Evolutionary conservation across 2,113 vertebrate species (phyloP), one percentile per base, ranked within the genome.

Genomic region (Dromas ardeola): DNA sequence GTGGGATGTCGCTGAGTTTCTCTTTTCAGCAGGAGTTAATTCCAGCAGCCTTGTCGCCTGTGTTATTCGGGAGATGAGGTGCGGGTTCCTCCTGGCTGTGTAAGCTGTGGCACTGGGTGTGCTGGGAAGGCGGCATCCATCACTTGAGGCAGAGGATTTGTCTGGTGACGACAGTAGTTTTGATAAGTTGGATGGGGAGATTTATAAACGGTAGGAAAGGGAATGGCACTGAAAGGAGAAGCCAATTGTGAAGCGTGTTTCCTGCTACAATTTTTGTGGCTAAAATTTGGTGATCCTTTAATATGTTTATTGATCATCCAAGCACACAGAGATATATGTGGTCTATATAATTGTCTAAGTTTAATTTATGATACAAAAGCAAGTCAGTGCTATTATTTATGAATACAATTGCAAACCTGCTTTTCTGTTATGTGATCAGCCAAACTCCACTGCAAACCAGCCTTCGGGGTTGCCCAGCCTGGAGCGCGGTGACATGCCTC

Each of bases 101-200:
- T 45, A 10, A 81, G 32, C 55, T 21, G 2, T 58, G 80, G 38
- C 16, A 19, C 40, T n/a, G 36, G 49, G 15, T 4, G 49, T n/a
- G 45, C 63, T 90, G 59, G 81, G 30, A 88, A 58, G 9, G 1
- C 2, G 0, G 15, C 74, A 72, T 15, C 0, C 0, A 34, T 87
- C 58, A 17, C 52, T 43, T 1, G 0, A 20, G 63, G 38, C 27
- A 70, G n/a, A 21, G 49, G 59, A 30, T 4, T 62, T 53, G 79
- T 69, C 72, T 82, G 34, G 19, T 69, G 49, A 20, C 2, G 2
- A 9, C 40, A 25, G 36, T 50, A 40, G 53, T 81, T 90, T 70
- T 73, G 66, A 7, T 56, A 43, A 73, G 40, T 17, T 86, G 50
- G 13, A 27, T 43, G 55, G 65, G 22, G 42, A 85, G 36, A 36